phyloP scores from a whole-genome alignment of 2,113 vertebrate genomes.

The Monopterus albus region DNA sequence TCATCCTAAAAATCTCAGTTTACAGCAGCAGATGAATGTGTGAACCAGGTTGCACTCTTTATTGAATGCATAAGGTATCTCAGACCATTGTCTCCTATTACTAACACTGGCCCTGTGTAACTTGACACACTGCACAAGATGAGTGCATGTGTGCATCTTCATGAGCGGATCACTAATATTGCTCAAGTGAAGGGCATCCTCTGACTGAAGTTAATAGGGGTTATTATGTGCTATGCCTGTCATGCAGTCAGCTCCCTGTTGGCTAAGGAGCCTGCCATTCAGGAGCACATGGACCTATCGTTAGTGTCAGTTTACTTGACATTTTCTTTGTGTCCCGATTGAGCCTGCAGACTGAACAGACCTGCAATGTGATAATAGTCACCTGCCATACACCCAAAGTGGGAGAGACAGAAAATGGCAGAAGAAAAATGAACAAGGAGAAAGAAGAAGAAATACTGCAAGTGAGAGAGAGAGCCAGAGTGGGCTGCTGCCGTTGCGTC shows the following conservation, averaged over 20 bases:
- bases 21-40: too few relatives aligned
- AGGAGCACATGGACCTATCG: conserved; percentile 22
- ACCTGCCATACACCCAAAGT: conserved; percentile 37
- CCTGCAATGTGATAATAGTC: conserved; percentile 53
- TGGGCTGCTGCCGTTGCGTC: conserved; percentile 6
- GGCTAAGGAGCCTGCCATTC: conserved; percentile 15
- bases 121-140: background rate
- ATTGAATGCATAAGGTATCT: background rate
- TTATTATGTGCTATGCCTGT: conserved; percentile 29
- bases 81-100: background rate
- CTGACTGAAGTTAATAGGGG: conserved; percentile 13
- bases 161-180: background rate
- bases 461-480: conserved; percentile 16
- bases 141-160: background rate
- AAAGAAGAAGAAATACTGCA: background rate
- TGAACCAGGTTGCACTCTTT: too few relatives aligned
- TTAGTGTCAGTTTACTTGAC: conserved; percentile 52
- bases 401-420: background rate
- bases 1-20: too few relatives aligned
- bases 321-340: conserved; percentile 48
- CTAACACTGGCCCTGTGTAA: background rate
- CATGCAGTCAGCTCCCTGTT: conserved; percentile 16
- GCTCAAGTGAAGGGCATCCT: conserved; percentile 11
- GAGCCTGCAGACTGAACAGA: conserved; percentile 27
- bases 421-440: background rate